phyloP scores from a whole-genome alignment of 2,113 vertebrate genomes.

The Salminus brasiliensis region DNA sequence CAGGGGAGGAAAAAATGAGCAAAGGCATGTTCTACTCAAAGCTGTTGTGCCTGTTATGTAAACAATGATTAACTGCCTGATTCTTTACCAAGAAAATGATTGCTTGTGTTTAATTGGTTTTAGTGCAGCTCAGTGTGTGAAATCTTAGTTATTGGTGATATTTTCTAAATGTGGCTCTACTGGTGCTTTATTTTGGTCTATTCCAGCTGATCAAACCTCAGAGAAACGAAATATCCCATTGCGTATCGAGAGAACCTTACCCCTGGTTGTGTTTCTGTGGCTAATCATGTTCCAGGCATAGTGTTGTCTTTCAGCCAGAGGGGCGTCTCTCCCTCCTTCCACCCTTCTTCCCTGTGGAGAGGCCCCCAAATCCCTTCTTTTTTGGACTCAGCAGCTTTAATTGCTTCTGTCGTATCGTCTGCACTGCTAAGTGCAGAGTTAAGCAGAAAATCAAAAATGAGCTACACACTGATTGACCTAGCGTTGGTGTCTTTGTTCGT shows the following conservation, averaged over 20 bases:
- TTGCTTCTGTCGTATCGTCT: background rate
- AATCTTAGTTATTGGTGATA: too few species aligned
- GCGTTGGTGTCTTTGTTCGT: background rate
- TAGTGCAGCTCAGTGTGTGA: too few species aligned
- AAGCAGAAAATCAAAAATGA: background rate
- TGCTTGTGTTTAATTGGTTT: too few species aligned
- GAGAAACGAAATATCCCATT: too few species aligned
- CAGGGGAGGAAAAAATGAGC: too few species aligned
- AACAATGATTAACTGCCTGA: too few species aligned
- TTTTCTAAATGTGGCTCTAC: too few species aligned
- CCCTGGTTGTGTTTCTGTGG: background rate
- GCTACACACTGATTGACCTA: background rate
- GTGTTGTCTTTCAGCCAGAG: background rate
- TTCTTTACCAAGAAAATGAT: too few species aligned
- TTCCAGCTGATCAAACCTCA: too few species aligned
- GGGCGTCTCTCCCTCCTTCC: background rate
- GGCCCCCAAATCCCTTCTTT: slow-evolving; percentile 10
- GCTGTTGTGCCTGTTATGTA: too few species aligned
- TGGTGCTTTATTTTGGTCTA: too few species aligned
- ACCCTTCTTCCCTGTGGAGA: background rate
- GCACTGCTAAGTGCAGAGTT: background rate
- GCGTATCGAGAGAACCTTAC: fast-evolving
- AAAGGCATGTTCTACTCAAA: too few species aligned
- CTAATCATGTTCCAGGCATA: slow-evolving; percentile 16
- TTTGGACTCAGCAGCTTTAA: background rate